These are phyloP conservation scores for Maconellicoccus hirsutus DNA, from an alignment of 1,140 invertebrate species.

Conservation along the genomic window DNA sequence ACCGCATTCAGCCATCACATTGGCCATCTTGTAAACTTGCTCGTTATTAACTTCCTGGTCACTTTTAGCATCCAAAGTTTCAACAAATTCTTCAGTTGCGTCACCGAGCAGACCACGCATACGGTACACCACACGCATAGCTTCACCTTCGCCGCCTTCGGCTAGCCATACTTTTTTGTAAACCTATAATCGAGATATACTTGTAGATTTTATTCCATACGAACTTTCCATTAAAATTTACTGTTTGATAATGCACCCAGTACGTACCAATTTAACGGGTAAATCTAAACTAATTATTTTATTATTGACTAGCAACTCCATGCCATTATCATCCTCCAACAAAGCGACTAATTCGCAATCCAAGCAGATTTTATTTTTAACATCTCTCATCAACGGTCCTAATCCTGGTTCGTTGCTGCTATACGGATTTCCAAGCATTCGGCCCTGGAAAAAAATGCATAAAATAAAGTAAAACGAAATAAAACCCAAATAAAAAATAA, in stretches of 20 bases:
- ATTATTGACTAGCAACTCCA: constrained; percentile 97
- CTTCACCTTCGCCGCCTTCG: constrained; percentile 36
- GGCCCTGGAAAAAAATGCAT: constrained; percentile 50
- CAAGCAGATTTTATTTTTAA: constrained; percentile 96
- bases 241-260: not conserved
- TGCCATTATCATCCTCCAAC: constrained; percentile 94
- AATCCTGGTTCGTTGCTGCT: constrained; percentile 84
- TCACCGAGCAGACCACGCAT: constrained; percentile 94
- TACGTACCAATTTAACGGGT: constrained; percentile 75
- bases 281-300: constrained; percentile 96
- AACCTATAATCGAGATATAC: constrained; percentile 32
- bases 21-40: constrained; percentile 71
- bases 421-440: constrained; percentile 97
- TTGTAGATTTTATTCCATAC: not conserved
- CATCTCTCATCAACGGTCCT: constrained; percentile 92
- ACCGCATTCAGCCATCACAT: constrained; percentile 69
- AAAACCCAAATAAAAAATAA: not conserved
- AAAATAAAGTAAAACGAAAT: not conserved
- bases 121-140: constrained; percentile 97
- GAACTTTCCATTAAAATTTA: not conserved
- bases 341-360: constrained; percentile 95
- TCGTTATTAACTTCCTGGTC: constrained; percentile 88
- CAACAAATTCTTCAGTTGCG: constrained; percentile 96
- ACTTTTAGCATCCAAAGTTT: constrained; percentile 72
- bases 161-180: constrained; percentile 53